Percentiles rank a stretch among this genome's conserved stretches.
Evolutionary conservation across 2,113 vertebrate genomes (phyloP).

Genomic region (Ellobius talpinus): DNA sequence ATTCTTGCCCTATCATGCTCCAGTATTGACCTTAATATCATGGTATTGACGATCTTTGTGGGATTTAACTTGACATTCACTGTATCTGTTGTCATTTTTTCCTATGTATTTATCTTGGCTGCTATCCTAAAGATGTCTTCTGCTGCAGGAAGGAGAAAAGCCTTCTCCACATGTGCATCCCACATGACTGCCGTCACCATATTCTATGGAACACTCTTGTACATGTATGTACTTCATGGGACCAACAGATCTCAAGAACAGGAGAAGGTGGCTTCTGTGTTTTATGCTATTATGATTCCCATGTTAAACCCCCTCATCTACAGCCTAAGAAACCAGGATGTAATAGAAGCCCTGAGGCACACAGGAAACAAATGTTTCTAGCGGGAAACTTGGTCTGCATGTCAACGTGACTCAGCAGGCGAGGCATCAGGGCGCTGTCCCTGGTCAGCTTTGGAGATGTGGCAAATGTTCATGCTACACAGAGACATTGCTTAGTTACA

Average conservation of each 20-base stretch:
- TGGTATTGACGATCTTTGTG: background rate
- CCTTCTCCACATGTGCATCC: constrained; percentile 73
- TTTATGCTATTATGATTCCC: constrained; percentile 68
- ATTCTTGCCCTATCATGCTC: constrained; percentile 70
- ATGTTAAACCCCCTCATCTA: constrained; percentile 77
- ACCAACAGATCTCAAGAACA: constrained; percentile 3
- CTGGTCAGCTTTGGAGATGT: background rate
- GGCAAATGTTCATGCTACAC: background rate
- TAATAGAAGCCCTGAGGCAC: constrained; percentile 49
- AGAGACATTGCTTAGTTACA: background rate
- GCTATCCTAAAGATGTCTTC: constrained; percentile 67
- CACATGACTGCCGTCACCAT: constrained; percentile 58
- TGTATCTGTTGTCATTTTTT: constrained; percentile 15
- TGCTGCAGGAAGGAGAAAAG: constrained; percentile 31
- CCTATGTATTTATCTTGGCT: constrained; percentile 59
- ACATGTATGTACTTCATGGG: constrained; percentile 41
- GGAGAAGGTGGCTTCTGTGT: constrained; percentile 66
- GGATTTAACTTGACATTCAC: constrained; percentile 40
- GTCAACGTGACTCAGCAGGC: background rate
- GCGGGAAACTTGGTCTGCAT: background rate
- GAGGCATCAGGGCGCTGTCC: background rate
- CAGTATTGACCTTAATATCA: constrained; percentile 40
- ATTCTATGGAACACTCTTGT: constrained; percentile 65
- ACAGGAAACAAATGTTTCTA: background rate
- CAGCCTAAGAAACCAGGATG: constrained; percentile 71